Evolutionary conservation across 2,888 invertebrate genomes (phyloP), one percentile per base, ranked within the genome.

Genomic region (Melieria omissa): DNA sequence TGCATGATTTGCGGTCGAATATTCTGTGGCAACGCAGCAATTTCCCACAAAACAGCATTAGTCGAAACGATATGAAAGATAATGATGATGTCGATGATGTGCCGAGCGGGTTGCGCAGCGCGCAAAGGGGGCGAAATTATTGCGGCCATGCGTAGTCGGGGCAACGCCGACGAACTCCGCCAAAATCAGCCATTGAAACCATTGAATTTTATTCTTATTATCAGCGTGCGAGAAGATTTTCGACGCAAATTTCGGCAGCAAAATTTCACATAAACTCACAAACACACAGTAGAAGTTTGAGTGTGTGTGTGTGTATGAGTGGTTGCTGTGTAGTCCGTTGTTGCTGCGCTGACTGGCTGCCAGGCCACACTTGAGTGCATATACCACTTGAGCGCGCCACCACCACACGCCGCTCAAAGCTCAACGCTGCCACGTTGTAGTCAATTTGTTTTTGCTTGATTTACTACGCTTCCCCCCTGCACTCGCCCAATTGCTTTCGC

Each of bases 181-280:
- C n/a, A 49, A 68, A 64, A 65, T 69, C 60, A 62, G 70, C 67
- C 70, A 71, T 66, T 47, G 60, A 57, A 71, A 46, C 64, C 70
- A 64, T 67, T 71, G 70, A 66, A 64, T 67, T 65, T 71, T 71
- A 70, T 73, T 71, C 55, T 58, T 47, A 67, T 67, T 57, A 70
- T 71, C 63, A 71, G 64, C 54, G 55, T 57, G 55, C 55, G 60
- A 65, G 46, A 41, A n/a, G 52, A 45, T 12, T 52, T 54, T 16
- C 42, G 16, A 16, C 29, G 29, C 44, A 70, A 55, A 47, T n/a
- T 29, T 65, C 41, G 65, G 44, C 58, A 70, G 44, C 58, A 70
- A 70, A 29, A 47, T 29, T 29, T 29, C 6, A 55, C 42, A 16
- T 8, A 58, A 6, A 52, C 14, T n/a, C 41, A 57, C 16, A 55